phyloP scores from a whole-genome alignment of 2,113 vertebrate genomes.

The Cyprinodon tularosa region DNA sequence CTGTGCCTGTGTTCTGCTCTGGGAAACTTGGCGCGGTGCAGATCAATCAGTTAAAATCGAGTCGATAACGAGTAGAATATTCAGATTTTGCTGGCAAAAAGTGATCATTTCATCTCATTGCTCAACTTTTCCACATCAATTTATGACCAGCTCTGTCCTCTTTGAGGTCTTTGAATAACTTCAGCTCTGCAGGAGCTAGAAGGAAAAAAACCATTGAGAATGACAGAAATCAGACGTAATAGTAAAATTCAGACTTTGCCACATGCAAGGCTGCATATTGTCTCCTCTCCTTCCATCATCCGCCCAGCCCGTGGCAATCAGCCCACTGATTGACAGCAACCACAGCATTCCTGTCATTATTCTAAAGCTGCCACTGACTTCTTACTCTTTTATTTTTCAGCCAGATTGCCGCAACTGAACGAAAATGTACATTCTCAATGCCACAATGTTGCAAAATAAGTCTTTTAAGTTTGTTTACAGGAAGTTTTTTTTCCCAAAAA shows the following conservation, averaged over 20 bases:
- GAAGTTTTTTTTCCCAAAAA: slow-evolving; percentile 3
- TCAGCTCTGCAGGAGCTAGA: neutral
- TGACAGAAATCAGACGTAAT: neutral
- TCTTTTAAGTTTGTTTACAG: neutral
- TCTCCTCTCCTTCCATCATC: neutral
- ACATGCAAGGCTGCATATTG: slow-evolving; percentile 2
- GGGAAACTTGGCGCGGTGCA: slow-evolving; percentile 16
- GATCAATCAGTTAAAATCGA: slow-evolving; percentile 15
- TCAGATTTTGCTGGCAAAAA: slow-evolving; percentile 15
- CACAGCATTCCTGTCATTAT: slow-evolving; percentile 7
- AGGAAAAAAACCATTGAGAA: neutral
- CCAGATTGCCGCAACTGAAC: slow-evolving; percentile 10
- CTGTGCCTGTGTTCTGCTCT: slow-evolving; percentile 27
- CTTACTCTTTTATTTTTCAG: slow-evolving; percentile 26
- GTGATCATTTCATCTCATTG: slow-evolving; percentile 4
- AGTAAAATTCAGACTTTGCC: neutral
- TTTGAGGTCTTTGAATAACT: slow-evolving; percentile 7
- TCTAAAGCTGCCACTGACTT: slow-evolving; percentile 17
- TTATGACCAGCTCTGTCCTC: slow-evolving; percentile 4
- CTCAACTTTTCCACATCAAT: neutral
- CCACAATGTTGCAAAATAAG: neutral
- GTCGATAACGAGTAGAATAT: slow-evolving; percentile 36
- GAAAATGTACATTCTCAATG: neutral
- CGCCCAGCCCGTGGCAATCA: slow-evolving; percentile 16
- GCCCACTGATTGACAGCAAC: slow-evolving; percentile 22